Conservation (phyloP, 2,113 vertebrate species). For the Microtus pennsylvanicus region DNA sequence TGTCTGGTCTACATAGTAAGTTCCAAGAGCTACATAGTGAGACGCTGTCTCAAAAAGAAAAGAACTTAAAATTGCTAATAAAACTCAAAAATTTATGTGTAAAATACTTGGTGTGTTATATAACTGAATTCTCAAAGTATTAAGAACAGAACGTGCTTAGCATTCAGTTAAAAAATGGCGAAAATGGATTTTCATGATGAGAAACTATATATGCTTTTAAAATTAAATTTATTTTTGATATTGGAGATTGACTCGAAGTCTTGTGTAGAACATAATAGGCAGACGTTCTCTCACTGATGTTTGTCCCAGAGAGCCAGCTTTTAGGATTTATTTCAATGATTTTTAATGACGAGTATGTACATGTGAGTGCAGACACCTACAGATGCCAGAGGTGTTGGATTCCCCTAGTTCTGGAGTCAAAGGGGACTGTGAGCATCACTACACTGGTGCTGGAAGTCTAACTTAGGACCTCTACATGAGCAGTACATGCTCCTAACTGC, state of each 20-base stretch:
- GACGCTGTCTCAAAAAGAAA: not conserved
- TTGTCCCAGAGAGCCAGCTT: no score
- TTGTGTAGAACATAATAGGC: not conserved
- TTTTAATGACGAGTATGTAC: not conserved
- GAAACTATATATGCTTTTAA: not conserved
- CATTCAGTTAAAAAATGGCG: not conserved
- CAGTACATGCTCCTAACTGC: not conserved
- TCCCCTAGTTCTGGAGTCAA: not conserved
- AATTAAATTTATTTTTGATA: not conserved
- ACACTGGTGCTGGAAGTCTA: not conserved
- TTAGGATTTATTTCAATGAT: not conserved
- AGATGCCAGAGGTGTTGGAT: not conserved
- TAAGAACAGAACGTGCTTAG: constrained; percentile 32
- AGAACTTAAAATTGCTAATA: not conserved
- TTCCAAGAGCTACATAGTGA: not conserved
- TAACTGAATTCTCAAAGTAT: constrained; percentile 39
- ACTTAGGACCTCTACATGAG: not conserved
- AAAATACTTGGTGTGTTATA: not conserved
- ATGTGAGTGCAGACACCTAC: not conserved
- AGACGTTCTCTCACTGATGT: not conserved
- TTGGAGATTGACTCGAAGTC: not conserved
- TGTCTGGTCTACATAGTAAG: not conserved
- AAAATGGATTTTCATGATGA: not conserved
- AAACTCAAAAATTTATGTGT: not conserved
- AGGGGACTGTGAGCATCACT: not conserved